Base-by-base conservation (phyloP, 1,140 invertebrate species). In the Meloidogyne floridensis region DNA sequence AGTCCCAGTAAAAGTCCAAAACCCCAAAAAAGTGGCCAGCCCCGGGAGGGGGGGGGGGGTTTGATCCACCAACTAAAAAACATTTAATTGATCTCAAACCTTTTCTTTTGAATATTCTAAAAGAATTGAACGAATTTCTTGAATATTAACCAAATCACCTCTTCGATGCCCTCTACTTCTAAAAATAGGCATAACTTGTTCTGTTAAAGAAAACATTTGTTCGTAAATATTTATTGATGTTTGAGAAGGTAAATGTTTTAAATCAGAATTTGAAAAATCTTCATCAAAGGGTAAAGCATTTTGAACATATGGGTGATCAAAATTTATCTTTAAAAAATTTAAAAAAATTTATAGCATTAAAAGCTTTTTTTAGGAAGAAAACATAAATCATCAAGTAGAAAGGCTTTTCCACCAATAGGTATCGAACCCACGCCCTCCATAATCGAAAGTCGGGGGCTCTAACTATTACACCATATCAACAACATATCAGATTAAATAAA, bases 101-200 rank as follows among this genome's bases (percentile, higher is more conserved):
- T 71, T 13, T 42, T 79, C 51, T 20, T 71, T 69, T 51, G 20
- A 32, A 51, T 79, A 79, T 11, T 79, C 77, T 15, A 72, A 18
- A 43, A 79, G 59, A 42, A 79, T 53, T 18, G 20, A 51, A 13
- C 65, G 54, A 9, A 79, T 79, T 20, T 53, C 18, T 32, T 79
- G 69, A 42, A 69, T 2, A 51, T 79, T 72, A 69, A 79, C 77
- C 11, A 79, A 53, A 47, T 79, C 77, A 9, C 77, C 77, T 53
- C 65, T 79, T 9, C 15, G 54, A 32, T 54, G 20, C 43, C 77
- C 77, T 43, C 3, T 51, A 77, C 0, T n/a, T 18, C 65, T 69
- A 43, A 79, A 79, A 10, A 79, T 13, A 20, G 77, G 77, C 77
- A 79, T 79, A n/a, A 79, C 77, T 42, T 20, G 18, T 72, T 79